Evolutionary conservation across 2,888 invertebrate genomes (phyloP), one percentile per base, ranked within the genome.

Genomic region (Clusia tigrina): DNA sequence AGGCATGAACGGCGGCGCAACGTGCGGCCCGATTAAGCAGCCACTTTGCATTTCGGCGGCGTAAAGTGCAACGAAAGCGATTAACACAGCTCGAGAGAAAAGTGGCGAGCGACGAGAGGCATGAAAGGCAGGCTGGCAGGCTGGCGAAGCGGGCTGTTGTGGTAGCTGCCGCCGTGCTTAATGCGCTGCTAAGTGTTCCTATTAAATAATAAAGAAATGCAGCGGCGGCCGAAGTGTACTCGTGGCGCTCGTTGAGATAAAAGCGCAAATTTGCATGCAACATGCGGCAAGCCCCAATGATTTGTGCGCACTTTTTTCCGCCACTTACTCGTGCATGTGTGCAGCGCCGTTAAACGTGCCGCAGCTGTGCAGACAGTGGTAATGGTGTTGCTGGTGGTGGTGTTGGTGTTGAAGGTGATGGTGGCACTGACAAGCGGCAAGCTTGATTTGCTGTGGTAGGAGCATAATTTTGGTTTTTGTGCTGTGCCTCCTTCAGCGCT

Each of bases 111-210:
- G 32, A 12, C 32, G 6, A 32, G 6, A n/a, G n/a, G 2, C 18
- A 15, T 23, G 22, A 20, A 15, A 38, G 23, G 22, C 59, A 53
- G 24, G n/a, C 12, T 32, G 32, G 32, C 32, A 32, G 12, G n/a
- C n/a, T 32, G 32, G 32, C 32, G 32, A 32, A 12, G 32, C 32
- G 12, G 42, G 42, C 42, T 15, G 42, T 42, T 9, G 42, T 17
- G 12, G n/a, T 42, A 17, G 42, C 15, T 2, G 58, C 57, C 56
- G 38, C 48, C 55, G 58, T 58, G 54, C 51, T 59, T 63, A 63
- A 63, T 59, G 58, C 58, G 63, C 63, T 59, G 59, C 55, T 59
- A 63, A 63, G 55, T 63, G 58, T 55, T 52, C 56, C 63, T 60
- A 56, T 59, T 63, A 63, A 63, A 59, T 60, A 56, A 51, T 52